Conservation (phyloP, 2,888 invertebrate species). For the Actias luna region DNA sequence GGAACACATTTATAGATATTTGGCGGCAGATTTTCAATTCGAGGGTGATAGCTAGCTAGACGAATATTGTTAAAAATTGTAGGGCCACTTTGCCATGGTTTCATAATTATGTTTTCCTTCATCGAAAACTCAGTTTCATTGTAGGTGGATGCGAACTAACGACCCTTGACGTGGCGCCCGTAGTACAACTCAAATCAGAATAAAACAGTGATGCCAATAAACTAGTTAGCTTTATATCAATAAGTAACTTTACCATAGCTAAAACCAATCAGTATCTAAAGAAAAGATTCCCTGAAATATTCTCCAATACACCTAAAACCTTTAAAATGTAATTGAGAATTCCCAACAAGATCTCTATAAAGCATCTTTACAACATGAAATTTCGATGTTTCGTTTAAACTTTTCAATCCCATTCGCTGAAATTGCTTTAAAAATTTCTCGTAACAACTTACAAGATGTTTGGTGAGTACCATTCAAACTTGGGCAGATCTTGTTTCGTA, state of each 20-base stretch:
- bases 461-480: neutral
- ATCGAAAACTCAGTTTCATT: too few relatives aligned
- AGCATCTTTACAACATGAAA: neutral
- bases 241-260: neutral
- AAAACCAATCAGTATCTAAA: neutral
- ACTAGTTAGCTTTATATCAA: neutral
- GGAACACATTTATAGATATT: too few relatives aligned
- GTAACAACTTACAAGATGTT: neutral
- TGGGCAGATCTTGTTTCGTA: neutral
- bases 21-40: too few relatives aligned
- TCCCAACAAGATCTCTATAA: neutral
- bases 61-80: too few relatives aligned
- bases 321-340: neutral
- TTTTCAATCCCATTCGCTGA: neutral
- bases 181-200: too few relatives aligned
- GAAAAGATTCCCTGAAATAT: neutral
- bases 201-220: too few relatives aligned
- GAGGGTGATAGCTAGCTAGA: too few relatives aligned
- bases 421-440: neutral
- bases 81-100: too few relatives aligned
- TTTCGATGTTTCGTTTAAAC: neutral
- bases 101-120: too few relatives aligned
- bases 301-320: neutral
- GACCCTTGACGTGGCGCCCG: too few relatives aligned
- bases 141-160: too few relatives aligned